Evolutionary conservation across 1,140 invertebrate genomes (phyloP).

Genomic region (Leptonema lineaticorne): DNA sequence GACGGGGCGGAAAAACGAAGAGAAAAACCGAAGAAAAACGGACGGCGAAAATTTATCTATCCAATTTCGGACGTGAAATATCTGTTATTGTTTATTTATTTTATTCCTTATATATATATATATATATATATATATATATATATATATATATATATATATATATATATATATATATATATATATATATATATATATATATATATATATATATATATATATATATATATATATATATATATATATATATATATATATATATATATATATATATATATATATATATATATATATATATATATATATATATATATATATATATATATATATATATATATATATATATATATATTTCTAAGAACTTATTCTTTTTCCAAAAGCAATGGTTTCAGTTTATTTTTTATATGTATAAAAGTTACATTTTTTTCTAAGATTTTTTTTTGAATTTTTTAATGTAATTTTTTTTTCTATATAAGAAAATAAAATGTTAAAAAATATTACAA

Average conservation of each 20-base stretch:
- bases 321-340: neutral
- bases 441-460: too few species aligned
- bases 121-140: neutral
- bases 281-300: neutral
- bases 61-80: neutral
- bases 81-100: neutral
- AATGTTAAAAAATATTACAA: too few species aligned
- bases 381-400: too few species aligned
- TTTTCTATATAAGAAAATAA: too few species aligned
- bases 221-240: neutral
- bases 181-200: neutral
- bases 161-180: neutral
- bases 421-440: too few species aligned
- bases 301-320: neutral
- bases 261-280: neutral
- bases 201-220: neutral
- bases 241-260: neutral
- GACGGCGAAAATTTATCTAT: neutral
- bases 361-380: too few species aligned
- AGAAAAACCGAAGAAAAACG: too few species aligned
- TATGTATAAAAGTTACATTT: too few species aligned
- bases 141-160: neutral
- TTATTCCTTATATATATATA: neutral
- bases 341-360: too few species aligned
- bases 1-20: too few species aligned